These are phyloP conservation scores for Popillia japonica DNA, from an alignment of 1,140 invertebrate species.

Conservation along the genomic window DNA sequence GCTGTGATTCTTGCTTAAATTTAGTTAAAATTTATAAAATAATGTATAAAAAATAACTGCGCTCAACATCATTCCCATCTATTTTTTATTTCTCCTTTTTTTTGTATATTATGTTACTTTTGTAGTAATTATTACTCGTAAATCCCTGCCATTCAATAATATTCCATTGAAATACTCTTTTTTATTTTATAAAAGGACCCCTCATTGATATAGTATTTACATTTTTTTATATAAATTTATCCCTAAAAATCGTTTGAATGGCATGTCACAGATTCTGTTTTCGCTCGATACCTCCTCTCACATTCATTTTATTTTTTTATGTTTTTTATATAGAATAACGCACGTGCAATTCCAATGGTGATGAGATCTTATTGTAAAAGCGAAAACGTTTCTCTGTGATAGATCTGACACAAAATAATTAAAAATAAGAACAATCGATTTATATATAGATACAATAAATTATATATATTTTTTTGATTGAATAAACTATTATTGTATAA, in stretches of 20 bases:
- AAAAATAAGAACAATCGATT: slow-evolving; percentile 7
- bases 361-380: slow-evolving; percentile 11
- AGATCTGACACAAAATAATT: slow-evolving; percentile 47
- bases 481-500: slow-evolving; percentile 31
- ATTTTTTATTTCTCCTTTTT: not conserved
- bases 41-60: not conserved
- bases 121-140: not conserved
- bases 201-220: not conserved
- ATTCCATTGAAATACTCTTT: not conserved
- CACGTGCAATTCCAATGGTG: not conserved
- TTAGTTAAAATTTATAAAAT: not conserved
- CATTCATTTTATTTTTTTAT: slow-evolving; percentile 25
- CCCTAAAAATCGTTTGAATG: not conserved
- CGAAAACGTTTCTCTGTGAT: slow-evolving; percentile 53
- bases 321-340: not conserved
- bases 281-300: not conserved
- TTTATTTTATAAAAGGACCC: not conserved
- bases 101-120: not conserved
- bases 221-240: not conserved
- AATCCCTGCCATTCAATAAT: slow-evolving; percentile 2
- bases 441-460: slow-evolving; percentile 20
- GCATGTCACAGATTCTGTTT: slow-evolving; percentile 15
- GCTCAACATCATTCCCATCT: not conserved
- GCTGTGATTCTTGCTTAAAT: slow-evolving; percentile 15
- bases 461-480: slow-evolving; percentile 6